A percentile compares a stretch with the other conserved stretches of the same genome.
Conservation (phyloP, 2,888 invertebrate species). For the Anthrax anthrax region DNA sequence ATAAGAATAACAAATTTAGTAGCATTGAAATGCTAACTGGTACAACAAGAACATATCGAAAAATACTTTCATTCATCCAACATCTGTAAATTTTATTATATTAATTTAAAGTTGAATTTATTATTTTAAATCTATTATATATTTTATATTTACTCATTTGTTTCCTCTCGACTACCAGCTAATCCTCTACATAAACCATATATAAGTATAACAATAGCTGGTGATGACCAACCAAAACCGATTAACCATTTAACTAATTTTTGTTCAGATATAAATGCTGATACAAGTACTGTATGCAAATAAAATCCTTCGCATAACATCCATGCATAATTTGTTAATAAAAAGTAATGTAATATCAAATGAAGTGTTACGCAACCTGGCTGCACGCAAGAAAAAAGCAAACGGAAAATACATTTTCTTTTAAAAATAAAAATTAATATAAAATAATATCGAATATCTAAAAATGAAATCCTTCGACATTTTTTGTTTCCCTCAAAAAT, state of each 20-base stretch:
- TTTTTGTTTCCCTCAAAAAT: too few relatives aligned
- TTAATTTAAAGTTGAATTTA: neutral
- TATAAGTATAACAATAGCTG: conserved; percentile 48
- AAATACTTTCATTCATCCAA: conserved; percentile 61
- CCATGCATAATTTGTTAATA: conserved; percentile 90
- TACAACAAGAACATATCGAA: conserved; percentile 57
- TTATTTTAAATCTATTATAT: conserved; percentile 7
- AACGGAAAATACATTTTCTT: too few relatives aligned
- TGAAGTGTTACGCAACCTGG: conserved; percentile 69
- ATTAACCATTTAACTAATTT: conserved; percentile 70
- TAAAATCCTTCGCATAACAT: conserved; percentile 93
- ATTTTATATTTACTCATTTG: conserved; percentile 48
- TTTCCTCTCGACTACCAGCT: conserved; percentile 37
- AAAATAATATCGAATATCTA: neutral
- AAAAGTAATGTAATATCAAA: conserved; percentile 70
- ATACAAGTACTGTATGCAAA: conserved; percentile 82
- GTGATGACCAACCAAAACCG: conserved; percentile 72
- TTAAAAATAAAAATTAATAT: neutral
- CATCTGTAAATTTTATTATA: too few relatives aligned
- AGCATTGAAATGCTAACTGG: conserved; percentile 67
- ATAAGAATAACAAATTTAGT: conserved; percentile 70
- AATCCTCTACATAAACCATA: conserved; percentile 52
- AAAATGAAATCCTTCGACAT: too few relatives aligned
- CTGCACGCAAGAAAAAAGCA: conserved; percentile 33
- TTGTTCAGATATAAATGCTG: conserved; percentile 81